Conservation (phyloP, 2,113 vertebrate species). For the Python bivittatus region DNA sequence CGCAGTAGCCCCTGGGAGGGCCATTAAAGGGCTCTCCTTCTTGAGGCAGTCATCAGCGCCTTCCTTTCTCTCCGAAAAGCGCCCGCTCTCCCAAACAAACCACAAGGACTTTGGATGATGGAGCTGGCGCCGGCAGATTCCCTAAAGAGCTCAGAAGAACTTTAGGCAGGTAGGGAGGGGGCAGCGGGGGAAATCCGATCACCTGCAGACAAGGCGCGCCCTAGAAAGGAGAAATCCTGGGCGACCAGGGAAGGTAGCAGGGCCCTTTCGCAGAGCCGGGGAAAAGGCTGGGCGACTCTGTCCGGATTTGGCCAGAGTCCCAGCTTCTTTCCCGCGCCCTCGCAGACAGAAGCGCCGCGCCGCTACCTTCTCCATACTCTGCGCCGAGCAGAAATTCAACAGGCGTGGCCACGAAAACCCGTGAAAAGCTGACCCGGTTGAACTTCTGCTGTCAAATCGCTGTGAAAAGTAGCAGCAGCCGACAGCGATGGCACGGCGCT, state of each 20-base stretch:
- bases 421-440: not conserved
- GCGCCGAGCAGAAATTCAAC: not conserved
- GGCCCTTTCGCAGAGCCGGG: fast-evolving
- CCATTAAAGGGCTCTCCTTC: conserved; percentile 25
- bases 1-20: conserved; percentile 6
- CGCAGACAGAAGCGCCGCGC: too few species aligned
- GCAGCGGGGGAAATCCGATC: conserved; percentile 65
- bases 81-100: conserved; percentile 61
- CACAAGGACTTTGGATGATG: conserved; percentile 76
- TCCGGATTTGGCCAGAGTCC: not conserved
- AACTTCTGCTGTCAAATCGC: not conserved
- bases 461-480: not conserved
- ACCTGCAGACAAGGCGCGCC: not conserved
- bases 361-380: not conserved
- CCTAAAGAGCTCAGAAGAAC: conserved; percentile 75
- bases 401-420: not conserved
- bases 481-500: not conserved
- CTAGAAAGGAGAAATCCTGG: not conserved
- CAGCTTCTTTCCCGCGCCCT: not conserved
- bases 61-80: conserved; percentile 21
- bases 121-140: conserved; percentile 79
- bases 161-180: conserved; percentile 51
- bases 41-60: conserved; percentile 55
- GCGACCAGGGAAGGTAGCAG: fast-evolving
- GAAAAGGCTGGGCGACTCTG: fast-evolving